A percentile compares a stretch with the other conserved stretches of the same genome.
Evolutionary conservation across 2,888 invertebrate species (phyloP).

Genomic region (Cephus sareptanus): DNA sequence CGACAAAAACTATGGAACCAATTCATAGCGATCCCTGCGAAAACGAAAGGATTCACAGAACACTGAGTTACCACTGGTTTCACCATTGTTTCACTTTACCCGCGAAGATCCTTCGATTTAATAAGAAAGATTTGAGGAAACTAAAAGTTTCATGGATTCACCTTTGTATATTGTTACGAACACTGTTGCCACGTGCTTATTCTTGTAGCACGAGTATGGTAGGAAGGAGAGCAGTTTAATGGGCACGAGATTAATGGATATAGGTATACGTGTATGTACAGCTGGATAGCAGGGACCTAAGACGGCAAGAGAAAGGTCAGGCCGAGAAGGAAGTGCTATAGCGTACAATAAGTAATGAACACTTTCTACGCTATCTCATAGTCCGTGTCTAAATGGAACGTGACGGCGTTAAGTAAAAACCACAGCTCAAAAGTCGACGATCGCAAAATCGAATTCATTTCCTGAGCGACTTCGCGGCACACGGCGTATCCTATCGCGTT

Average conservation of each 20-base stretch:
- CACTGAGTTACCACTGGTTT: slow-evolving; percentile 42
- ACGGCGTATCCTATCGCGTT: neutral
- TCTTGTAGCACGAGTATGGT: neutral
- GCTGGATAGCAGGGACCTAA: slow-evolving; percentile 18
- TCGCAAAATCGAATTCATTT: neutral
- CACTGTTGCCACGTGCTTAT: slow-evolving; percentile 8
- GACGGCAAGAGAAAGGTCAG: slow-evolving; percentile 57
- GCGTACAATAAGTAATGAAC: slow-evolving; percentile 37
- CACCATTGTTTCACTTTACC: slow-evolving; percentile 53
- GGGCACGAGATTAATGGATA: neutral
- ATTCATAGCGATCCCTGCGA: slow-evolving; percentile 31
- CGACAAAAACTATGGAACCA: neutral
- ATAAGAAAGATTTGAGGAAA: slow-evolving; percentile 17
- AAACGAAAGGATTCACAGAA: slow-evolving; percentile 56
- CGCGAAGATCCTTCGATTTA: slow-evolving; percentile 5
- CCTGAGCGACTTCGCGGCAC: neutral
- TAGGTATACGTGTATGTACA: neutral
- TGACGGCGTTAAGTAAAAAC: slow-evolving; percentile 42
- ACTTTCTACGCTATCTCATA: slow-evolving; percentile 44
- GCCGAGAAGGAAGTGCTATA: slow-evolving; percentile 51
- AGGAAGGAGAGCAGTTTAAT: neutral
- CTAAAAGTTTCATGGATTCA: neutral
- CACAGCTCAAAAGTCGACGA: slow-evolving; percentile 3
- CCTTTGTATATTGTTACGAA: neutral
- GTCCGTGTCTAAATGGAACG: slow-evolving; percentile 42